Conservation (phyloP, 2,113 vertebrate genomes). For the Alectura lathami region DNA sequence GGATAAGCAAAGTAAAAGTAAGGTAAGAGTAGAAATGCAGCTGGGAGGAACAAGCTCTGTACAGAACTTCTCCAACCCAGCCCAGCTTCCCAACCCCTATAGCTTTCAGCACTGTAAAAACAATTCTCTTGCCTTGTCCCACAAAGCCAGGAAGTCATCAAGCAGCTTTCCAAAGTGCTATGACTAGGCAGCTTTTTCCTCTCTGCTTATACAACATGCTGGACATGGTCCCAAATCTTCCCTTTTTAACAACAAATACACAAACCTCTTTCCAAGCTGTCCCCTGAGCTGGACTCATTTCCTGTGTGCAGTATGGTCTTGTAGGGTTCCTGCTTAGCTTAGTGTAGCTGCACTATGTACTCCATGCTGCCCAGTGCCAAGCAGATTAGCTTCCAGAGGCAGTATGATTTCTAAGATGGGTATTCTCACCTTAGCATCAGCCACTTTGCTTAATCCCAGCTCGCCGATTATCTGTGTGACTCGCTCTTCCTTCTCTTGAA, state of each 20-base stretch:
- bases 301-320: not conserved
- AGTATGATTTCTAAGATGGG: not conserved
- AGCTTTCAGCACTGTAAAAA: not conserved
- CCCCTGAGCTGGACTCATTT: not conserved
- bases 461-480: slow-evolving; percentile 58
- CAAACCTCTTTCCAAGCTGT: not conserved
- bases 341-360: not conserved
- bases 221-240: not conserved
- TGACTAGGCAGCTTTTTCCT: not conserved
- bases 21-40: not conserved
- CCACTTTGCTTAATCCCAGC: slow-evolving; percentile 57
- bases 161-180: slow-evolving; percentile 22
- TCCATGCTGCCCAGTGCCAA: not conserved
- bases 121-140: not conserved
- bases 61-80: not conserved
- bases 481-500: slow-evolving; percentile 60
- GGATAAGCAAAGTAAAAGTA: not conserved
- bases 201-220: slow-evolving; percentile 27
- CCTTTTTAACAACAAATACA: not conserved
- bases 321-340: not conserved
- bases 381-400: not conserved
- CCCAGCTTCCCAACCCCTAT: not conserved
- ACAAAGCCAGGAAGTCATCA: slow-evolving; percentile 46
- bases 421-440: slow-evolving; percentile 38
- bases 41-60: not conserved